phyloP scores from a whole-genome alignment of 1,140 invertebrate species.

The Homalodisca vitripennis region DNA sequence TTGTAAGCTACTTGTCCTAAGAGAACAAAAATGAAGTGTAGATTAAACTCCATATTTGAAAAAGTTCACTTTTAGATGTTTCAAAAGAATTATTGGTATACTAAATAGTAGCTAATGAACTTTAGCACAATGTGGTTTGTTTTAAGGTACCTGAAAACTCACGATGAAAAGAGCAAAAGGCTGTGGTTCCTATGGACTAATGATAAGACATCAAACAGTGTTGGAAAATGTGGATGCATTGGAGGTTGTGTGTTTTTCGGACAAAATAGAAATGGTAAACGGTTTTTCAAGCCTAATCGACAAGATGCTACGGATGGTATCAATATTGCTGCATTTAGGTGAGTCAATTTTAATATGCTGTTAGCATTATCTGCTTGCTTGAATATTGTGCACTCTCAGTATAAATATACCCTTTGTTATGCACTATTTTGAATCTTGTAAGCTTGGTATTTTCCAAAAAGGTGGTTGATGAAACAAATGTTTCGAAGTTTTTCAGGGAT shows the following conservation, averaged over 20 bases:
- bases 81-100: too few species aligned
- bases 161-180: constrained; percentile 85
- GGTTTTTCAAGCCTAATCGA: constrained; percentile 82
- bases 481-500: too few species aligned
- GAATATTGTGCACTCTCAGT: constrained; percentile 1
- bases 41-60: too few species aligned
- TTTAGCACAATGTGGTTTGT: not conserved
- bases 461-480: too few species aligned
- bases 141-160: constrained; percentile 74
- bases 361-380: too few species aligned
- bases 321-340: constrained; percentile 75
- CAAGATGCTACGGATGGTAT: constrained; percentile 78
- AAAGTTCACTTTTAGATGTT: too few species aligned
- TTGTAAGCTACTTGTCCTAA: too few species aligned
- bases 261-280: constrained; percentile 78
- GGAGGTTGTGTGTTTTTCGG: constrained; percentile 96
- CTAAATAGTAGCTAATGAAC: too few species aligned
- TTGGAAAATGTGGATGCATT: constrained; percentile 88
- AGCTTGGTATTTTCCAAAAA: too few species aligned
- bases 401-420: not conserved
- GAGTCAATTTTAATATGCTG: not conserved
- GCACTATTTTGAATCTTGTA: not conserved
- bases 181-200: constrained; percentile 93
- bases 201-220: constrained; percentile 51
- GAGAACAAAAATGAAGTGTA: too few species aligned